Conservation (phyloP, 2,113 vertebrate genomes). For the Platysternon megacephalum region DNA sequence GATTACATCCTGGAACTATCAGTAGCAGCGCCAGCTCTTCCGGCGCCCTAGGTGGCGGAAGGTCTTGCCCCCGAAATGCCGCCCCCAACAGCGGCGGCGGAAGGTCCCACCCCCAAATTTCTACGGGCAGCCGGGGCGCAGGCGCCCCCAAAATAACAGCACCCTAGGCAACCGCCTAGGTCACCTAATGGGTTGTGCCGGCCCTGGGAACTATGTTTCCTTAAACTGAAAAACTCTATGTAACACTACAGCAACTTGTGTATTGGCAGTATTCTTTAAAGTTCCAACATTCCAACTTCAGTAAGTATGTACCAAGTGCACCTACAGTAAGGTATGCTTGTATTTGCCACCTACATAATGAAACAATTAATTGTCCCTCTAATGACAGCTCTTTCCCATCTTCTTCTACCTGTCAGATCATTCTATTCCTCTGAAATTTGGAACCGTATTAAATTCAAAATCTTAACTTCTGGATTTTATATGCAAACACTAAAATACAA, state of each 20-base stretch:
- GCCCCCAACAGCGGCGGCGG: too few relatives aligned
- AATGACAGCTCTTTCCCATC: background rate
- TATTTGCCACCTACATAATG: background rate
- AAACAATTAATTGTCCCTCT: background rate
- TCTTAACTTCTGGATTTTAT: background rate
- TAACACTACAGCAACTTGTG: background rate
- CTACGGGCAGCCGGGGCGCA: too few relatives aligned
- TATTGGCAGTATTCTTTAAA: background rate
- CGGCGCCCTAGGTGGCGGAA: too few relatives aligned
- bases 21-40: too few relatives aligned
- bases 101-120: too few relatives aligned
- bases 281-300: background rate
- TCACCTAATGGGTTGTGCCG: too few relatives aligned
- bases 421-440: background rate
- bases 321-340: background rate
- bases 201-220: too few relatives aligned
- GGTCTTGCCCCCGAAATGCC: too few relatives aligned
- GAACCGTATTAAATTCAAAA: background rate
- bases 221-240: background rate
- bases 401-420: background rate
- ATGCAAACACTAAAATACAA: background rate
- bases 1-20: background rate
- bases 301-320: background rate
- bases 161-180: too few relatives aligned
- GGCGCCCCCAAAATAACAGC: too few relatives aligned